phyloP scores from a whole-genome alignment of 2,888 invertebrate species.

The Hydropsyche betteni region DNA sequence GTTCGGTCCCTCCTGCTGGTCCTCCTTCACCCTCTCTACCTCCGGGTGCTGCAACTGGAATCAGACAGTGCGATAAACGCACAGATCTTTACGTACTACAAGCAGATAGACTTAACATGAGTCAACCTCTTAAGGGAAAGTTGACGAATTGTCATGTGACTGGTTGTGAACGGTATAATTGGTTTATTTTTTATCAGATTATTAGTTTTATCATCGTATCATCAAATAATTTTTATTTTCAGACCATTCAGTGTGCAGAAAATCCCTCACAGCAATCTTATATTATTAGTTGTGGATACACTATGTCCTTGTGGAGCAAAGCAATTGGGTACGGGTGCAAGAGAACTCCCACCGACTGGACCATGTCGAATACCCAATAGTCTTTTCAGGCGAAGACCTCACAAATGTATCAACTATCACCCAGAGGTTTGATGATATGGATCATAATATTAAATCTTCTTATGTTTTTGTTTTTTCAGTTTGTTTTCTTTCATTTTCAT shows the following conservation, averaged over 20 bases:
- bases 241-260: constrained; percentile 93
- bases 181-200: not conserved
- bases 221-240: constrained; percentile 51
- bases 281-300: constrained; percentile 87
- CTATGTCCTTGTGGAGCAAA: constrained; percentile 89
- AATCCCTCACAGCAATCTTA: constrained; percentile 89
- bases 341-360: constrained; percentile 71
- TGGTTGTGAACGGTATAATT: constrained; percentile 80
- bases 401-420: constrained; percentile 88
- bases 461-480: not conserved
- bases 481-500: not conserved
- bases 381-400: constrained; percentile 77
- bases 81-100: constrained; percentile 87
- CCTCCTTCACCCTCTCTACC: constrained; percentile 58
- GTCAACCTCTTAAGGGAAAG: constrained; percentile 88
- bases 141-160: constrained; percentile 88
- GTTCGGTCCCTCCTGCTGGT: constrained; percentile 58
- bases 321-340: constrained; percentile 82
- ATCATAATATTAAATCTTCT: not conserved
- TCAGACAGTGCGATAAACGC: constrained; percentile 85
- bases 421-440: constrained; percentile 71
- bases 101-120: constrained; percentile 81
- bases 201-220: not conserved
- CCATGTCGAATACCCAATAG: constrained; percentile 68
- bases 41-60: constrained; percentile 67